Percentiles rank a stretch among this genome's conserved stretches.
Evolutionary conservation across 2,797 vertebrate species (phyloP).

Genomic region (Syngnathus acus): DNA sequence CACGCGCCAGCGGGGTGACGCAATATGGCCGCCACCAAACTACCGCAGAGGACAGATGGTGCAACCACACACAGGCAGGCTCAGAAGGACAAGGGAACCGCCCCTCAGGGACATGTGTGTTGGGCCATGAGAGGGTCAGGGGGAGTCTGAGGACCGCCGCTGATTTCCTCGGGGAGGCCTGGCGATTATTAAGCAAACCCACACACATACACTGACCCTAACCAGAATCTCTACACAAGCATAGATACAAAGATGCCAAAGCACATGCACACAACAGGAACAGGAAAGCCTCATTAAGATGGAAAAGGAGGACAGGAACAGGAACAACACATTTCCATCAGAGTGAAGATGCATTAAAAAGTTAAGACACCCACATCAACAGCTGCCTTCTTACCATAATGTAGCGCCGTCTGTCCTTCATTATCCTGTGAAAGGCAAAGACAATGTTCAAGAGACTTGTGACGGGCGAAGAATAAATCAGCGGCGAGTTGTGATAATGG

Average conservation of each 20-base stretch:
- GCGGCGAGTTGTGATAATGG: not conserved
- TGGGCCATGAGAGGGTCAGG: constrained; percentile 63
- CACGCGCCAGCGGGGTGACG: constrained; percentile 42
- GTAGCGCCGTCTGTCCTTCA: constrained; percentile 94
- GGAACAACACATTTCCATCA: not conserved
- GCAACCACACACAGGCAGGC: constrained; percentile 38
- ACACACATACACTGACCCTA: constrained; percentile 18
- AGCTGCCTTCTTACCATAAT: constrained; percentile 85
- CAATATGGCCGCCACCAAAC: constrained; percentile 49
- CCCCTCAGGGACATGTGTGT: constrained; percentile 72
- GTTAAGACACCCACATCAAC: not conserved
- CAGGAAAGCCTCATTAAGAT: constrained; percentile 5
- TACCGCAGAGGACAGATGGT: constrained; percentile 63
- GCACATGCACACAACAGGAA: constrained; percentile 10
- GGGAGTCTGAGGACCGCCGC: constrained; percentile 71
- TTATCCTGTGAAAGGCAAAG: constrained; percentile 79
- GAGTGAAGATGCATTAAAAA: not conserved
- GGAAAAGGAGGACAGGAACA: not conserved
- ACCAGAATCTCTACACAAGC: constrained; percentile 16
- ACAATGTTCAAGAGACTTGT: constrained; percentile 16
- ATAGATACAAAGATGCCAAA: constrained; percentile 13
- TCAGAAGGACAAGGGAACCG: constrained; percentile 60
- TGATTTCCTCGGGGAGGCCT: constrained; percentile 94
- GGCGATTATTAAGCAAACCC: constrained; percentile 69
- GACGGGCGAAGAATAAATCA: constrained; percentile 15